phyloP scores from a whole-genome alignment of 2,113 vertebrate genomes.

The Grammomys dolichurus region DNA sequence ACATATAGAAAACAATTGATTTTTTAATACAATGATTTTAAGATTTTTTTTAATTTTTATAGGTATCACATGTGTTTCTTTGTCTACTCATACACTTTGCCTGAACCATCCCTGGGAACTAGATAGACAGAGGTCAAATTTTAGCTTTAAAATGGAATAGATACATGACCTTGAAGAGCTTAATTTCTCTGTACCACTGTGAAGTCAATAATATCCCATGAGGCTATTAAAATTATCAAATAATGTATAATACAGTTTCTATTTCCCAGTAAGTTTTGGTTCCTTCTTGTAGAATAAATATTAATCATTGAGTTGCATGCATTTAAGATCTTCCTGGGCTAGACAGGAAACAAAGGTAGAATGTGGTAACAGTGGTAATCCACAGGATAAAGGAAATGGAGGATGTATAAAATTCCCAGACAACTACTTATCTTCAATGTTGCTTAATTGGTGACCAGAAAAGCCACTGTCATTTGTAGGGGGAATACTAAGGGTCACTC shows the following conservation, averaged over 20 bases:
- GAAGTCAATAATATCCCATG: slow-evolving; percentile 7
- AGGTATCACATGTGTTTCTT: not conserved
- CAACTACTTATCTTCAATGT: not conserved
- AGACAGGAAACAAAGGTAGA: slow-evolving; percentile 31
- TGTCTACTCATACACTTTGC: slow-evolving; percentile 21
- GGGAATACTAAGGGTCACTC: slow-evolving; percentile 19
- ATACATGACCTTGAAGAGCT: slow-evolving; percentile 17
- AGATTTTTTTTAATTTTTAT: slow-evolving; percentile 15
- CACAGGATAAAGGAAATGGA: not conserved
- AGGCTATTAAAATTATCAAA: not conserved
- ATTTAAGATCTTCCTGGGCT: not conserved
- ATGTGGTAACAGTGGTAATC: not conserved
- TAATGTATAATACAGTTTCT: slow-evolving; percentile 22
- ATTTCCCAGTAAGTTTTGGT: not conserved
- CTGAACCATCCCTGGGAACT: slow-evolving; percentile 1
- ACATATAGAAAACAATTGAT: not conserved
- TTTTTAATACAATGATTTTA: slow-evolving; percentile 15
- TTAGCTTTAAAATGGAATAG: slow-evolving; percentile 48
- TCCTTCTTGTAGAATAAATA: slow-evolving; percentile 4
- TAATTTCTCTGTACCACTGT: not conserved
- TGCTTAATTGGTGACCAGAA: slow-evolving; percentile 61
- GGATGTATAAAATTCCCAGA: not conserved
- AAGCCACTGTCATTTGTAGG: not conserved
- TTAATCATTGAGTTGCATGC: not conserved
- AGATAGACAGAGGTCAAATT: not conserved